Conservation (phyloP, 2,888 invertebrate genomes). For the Drosophila incognita region DNA sequence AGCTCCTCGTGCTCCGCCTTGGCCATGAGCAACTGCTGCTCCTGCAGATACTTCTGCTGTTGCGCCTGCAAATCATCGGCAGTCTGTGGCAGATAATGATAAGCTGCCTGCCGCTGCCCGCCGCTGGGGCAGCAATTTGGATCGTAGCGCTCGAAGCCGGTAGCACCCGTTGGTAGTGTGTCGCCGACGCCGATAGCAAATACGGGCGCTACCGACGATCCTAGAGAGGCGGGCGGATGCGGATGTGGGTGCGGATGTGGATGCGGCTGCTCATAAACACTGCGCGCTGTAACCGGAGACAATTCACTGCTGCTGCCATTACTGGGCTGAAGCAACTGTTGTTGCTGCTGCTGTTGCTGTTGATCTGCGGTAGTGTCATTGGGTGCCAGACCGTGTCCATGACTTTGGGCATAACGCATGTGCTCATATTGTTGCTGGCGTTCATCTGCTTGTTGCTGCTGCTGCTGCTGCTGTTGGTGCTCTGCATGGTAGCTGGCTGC, state of each 20-base stretch:
- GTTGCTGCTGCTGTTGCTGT: slow-evolving; percentile 49
- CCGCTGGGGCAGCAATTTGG: slow-evolving; percentile 82
- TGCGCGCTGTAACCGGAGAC: slow-evolving; percentile 74
- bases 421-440: slow-evolving; percentile 82
- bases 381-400: slow-evolving; percentile 85
- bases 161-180: slow-evolving; percentile 76
- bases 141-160: slow-evolving; percentile 89
- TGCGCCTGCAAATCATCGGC: slow-evolving; percentile 87
- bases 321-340: slow-evolving; percentile 63
- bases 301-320: slow-evolving; percentile 67
- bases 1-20: slow-evolving; percentile 90
- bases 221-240: slow-evolving; percentile 60
- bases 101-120: slow-evolving; percentile 78
- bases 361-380: slow-evolving; percentile 81
- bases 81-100: slow-evolving; percentile 87
- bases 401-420: slow-evolving; percentile 86
- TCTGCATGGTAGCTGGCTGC: slow-evolving; percentile 64
- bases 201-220: slow-evolving; percentile 66
- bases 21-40: slow-evolving; percentile 86
- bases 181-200: slow-evolving; percentile 57
- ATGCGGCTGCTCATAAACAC: slow-evolving; percentile 79
- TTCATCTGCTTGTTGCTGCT: slow-evolving; percentile 82
- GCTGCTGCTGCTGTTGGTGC: slow-evolving; percentile 81
- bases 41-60: slow-evolving; percentile 87
- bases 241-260: slow-evolving; percentile 69